Evolutionary conservation across 2,888 invertebrate species (phyloP), one percentile per base, ranked within the genome.

Genomic region (Orthosia cruda): DNA sequence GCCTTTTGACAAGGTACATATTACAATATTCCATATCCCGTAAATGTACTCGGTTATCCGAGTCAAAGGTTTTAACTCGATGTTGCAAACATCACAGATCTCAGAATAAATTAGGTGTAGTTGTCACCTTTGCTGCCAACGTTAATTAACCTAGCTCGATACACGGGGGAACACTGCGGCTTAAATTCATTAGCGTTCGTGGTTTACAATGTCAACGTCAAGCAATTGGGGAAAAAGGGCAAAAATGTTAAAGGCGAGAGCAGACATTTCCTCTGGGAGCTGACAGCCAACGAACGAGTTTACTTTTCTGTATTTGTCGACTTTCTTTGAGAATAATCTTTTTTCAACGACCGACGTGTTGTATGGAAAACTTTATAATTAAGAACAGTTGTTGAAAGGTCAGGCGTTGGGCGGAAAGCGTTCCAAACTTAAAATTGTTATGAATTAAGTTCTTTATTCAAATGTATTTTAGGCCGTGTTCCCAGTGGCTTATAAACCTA

Each of bases 321-420:
- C 77, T 74, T 83, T 84, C 75, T 81, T 80, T 71, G 77, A 77
- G 81, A 84, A 83, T 76, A 82, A 86, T 82, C 77, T 80, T 80
- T 87, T 87, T 80, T 50, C 58, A 70, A 69, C 81, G 63, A 40
- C 50, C 54, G 80, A 83, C 79, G 77, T 81, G 84, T 81, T 87
- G 71, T 84, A 81, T 82, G 73, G 73, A 78, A 85, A 88, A 86
- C 80, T 85, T 88, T 88, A 77, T 85, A 87, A 88, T 88, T 77
- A 81, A 67, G 58, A 74, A 61, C 63, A 18, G 71, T 64, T 64
- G 69, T 66, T 68, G 50, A 55, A 67, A 74, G 61, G 55, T 45
- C 45, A 40, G 40, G 52, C 66, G n/a, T 40, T 54, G 49, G 20
- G 26, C n/a, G 57, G 52, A 71, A 66, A 76, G 20, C 63, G 50